phyloP scores from a whole-genome alignment of 2,888 invertebrate species.

The Isotomurus palustris region DNA sequence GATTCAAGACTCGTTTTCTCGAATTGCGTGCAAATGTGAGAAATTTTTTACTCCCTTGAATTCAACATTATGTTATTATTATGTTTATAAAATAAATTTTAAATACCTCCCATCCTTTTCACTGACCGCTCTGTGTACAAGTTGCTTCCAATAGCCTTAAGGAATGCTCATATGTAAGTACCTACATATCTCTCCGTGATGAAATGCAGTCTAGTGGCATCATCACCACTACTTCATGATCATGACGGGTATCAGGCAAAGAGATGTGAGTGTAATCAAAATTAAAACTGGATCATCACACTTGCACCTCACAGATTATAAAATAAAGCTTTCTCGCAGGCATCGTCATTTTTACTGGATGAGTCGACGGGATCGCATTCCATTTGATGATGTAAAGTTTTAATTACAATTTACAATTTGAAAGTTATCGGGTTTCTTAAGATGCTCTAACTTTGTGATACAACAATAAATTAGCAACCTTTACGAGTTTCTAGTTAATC shows the following conservation, averaged over 20 bases:
- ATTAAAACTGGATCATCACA: constrained; percentile 3
- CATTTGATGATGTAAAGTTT: too few species aligned
- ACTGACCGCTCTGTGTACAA: constrained; percentile 6
- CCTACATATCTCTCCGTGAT: background rate
- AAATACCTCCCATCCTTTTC: constrained; percentile 14
- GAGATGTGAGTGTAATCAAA: background rate
- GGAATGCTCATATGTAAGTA: background rate
- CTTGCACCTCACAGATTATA: too few species aligned
- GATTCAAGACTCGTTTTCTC: constrained; percentile 2
- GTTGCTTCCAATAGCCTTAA: background rate
- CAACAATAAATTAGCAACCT: too few species aligned
- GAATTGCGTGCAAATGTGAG: constrained; percentile 7
- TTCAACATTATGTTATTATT: constrained; percentile 11
- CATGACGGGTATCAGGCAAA: background rate
- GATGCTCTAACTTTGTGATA: too few species aligned
- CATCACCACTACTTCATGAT: background rate
- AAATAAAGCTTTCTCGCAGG: too few species aligned
- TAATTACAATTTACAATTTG: too few species aligned
- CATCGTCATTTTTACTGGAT: too few species aligned
- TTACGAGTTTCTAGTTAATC: too few species aligned
- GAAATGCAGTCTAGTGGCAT: too few species aligned
- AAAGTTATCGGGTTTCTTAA: too few species aligned
- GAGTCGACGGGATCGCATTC: too few species aligned
- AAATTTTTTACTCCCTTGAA: constrained; percentile 9
- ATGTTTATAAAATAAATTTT: too few species aligned